Evolutionary conservation across 2,113 vertebrate species (phyloP), one percentile per base, ranked within the genome.

Genomic region (Galeopterus variegatus): DNA sequence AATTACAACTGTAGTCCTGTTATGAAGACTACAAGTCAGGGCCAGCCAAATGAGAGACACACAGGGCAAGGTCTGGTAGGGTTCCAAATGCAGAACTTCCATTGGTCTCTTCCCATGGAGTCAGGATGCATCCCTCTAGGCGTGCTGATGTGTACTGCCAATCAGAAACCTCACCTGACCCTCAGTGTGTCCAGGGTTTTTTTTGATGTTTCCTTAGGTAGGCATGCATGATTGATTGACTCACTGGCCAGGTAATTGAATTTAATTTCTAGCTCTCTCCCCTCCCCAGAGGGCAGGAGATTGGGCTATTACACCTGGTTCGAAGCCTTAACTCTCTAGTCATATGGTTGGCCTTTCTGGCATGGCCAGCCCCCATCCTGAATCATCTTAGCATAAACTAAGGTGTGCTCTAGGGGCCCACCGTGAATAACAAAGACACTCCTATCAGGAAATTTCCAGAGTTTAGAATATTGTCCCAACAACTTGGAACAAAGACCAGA

Each of bases 91-190:
- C 17, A 62, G 21, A 67, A 17, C 8, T 58, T 33, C 7, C 4
- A 0, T 2, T 48, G 28, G 4, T 10, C 5, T 13, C 5, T 77
- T 28, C 26, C n/a, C 14, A 1, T 11, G 45, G 60, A 36, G 10
- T 76, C 18, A 3, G 18, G 62, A 23, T 5, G 26, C 36, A 33
- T 11, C 2, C 5, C 1, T 13, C 65, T 82, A n/a, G 56, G 60
- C 33, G 81, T 10, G n/a, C 23, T 33, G 33, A 60, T 26, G 52
- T 33, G 10, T 41, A 28, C 33, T 41, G 41, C 33, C 33, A 36
- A 5, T 11, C 24, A 65, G 33, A n/a, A 56, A 52, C 17, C 54
- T 77, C 26, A 17, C 31, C 62, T 72, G 54, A 87, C 23, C 26
- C 31, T 70, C 54, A 31, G 6, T 14, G 6, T 14, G 54, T 58